These are phyloP conservation scores for Myotis daubentonii DNA, from an alignment of 2,797 vertebrate species.

Conservation along the genomic window DNA sequence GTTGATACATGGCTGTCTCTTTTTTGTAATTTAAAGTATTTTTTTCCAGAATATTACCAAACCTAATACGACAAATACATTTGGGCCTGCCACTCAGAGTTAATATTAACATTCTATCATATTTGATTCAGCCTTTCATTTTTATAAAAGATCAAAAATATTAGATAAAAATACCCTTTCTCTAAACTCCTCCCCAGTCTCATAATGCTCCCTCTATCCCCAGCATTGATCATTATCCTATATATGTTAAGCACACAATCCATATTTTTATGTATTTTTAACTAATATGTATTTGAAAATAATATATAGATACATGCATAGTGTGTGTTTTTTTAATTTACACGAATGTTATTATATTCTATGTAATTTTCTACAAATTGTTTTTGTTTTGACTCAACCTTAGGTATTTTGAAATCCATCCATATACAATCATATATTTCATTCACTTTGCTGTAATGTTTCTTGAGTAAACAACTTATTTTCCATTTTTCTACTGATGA, in stretches of 20 bases:
- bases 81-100: background rate
- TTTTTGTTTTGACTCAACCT: background rate
- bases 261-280: background rate
- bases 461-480: background rate
- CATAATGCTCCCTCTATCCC: background rate
- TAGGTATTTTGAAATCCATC: background rate
- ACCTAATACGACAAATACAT: background rate
- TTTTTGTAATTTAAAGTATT: background rate
- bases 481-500: background rate
- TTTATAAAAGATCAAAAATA: slow-evolving; percentile 1
- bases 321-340: background rate
- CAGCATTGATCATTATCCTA: background rate
- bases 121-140: background rate
- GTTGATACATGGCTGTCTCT: background rate
- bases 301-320: background rate
- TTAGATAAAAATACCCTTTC: background rate
- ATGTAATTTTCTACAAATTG: background rate
- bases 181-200: background rate
- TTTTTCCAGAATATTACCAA: slow-evolving; percentile 26
- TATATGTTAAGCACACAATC: background rate
- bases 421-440: background rate
- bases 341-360: background rate
- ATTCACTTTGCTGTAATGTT: background rate
- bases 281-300: background rate
- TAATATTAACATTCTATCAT: background rate